Evolutionary conservation across 2,113 vertebrate genomes (phyloP), one percentile per base, ranked within the genome.

Genomic region (Mugil cephalus): DNA sequence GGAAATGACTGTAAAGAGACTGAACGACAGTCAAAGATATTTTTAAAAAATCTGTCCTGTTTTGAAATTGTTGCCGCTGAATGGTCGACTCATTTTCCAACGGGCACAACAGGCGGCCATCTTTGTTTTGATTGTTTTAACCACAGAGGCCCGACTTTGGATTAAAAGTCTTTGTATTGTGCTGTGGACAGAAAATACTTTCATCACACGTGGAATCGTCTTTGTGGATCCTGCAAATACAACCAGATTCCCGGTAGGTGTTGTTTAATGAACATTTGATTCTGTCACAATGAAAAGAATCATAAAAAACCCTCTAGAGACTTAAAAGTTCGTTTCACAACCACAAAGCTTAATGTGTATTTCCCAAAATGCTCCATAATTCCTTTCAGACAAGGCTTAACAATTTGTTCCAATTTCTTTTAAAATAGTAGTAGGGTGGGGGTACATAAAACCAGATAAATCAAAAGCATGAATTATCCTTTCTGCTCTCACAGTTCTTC

Each of bases 401-500:
- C 11, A 47, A 60, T 13, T 1, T 6, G 17, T 30, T 35, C 38
- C 34, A 18, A 65, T 61, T 38, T 38, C 8, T 21, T 56, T 43
- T 62, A 18, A 17, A 69, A 24, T 10, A 10, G 47, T 24, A 30
- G 50, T 50, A 19, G 17, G 17, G n/a, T n/a, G n/a, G n/a, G n/a
- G n/a, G n/a, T n/a, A n/a, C n/a, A n/a, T n/a, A 11, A 39, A 56
- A 39, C n/a, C 36, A 13, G 34, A 39, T 14, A 15, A 17, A 53
- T 43, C 54, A 61, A 65, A 61, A 65, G 11, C 67, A 38, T 61
- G 42, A 62, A 69, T 69, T 56, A 60, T 56, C 70, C 35, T 40
- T 60, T 56, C 1, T 73, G 34, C 15, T 50, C 6, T 21, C 9
- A 39, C 24, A 65, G 7, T 10, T 43, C 12, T 8, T 60, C 43